These are phyloP conservation scores for Gnatocerus cornutus DNA, from an alignment of 2,888 invertebrate species.

Conservation along the genomic window DNA sequence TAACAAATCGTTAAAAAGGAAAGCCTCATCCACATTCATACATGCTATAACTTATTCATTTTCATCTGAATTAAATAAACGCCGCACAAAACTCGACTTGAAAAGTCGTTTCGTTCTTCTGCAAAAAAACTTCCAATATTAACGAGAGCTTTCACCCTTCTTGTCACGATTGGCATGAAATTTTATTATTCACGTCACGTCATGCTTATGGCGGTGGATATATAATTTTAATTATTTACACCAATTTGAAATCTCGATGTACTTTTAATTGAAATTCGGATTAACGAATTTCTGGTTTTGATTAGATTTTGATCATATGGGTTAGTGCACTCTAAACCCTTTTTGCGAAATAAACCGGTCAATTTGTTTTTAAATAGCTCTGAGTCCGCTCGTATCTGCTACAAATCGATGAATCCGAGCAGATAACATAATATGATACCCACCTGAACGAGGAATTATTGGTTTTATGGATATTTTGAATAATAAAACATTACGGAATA, in stretches of 20 bases:
- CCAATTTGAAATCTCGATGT: not conserved
- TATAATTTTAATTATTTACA: constrained; percentile 2
- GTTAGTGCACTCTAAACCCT: not conserved
- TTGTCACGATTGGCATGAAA: constrained; percentile 1
- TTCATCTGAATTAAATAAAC: too few relatives aligned
- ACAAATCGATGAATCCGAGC: not conserved
- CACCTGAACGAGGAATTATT: not conserved
- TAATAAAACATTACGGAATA: not conserved
- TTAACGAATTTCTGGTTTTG: not conserved
- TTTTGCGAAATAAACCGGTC: constrained; percentile 3
- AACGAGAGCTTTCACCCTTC: constrained; percentile 11
- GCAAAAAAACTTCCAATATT: constrained; percentile 7
- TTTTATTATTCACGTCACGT: constrained; percentile 1
- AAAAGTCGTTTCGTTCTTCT: not conserved
- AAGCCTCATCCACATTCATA: too few relatives aligned
- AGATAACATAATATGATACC: not conserved
- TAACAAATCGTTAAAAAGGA: too few relatives aligned
- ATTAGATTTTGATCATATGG: constrained; percentile 3
- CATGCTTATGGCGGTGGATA: not conserved
- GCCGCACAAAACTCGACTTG: not conserved
- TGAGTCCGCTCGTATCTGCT: not conserved
- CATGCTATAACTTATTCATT: too few relatives aligned
- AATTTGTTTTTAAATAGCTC: not conserved
- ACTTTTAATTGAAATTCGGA: not conserved
- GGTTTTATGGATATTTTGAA: too few relatives aligned